Evolutionary conservation across 2,113 vertebrate genomes (phyloP).

Genomic region (Charina bottae): DNA sequence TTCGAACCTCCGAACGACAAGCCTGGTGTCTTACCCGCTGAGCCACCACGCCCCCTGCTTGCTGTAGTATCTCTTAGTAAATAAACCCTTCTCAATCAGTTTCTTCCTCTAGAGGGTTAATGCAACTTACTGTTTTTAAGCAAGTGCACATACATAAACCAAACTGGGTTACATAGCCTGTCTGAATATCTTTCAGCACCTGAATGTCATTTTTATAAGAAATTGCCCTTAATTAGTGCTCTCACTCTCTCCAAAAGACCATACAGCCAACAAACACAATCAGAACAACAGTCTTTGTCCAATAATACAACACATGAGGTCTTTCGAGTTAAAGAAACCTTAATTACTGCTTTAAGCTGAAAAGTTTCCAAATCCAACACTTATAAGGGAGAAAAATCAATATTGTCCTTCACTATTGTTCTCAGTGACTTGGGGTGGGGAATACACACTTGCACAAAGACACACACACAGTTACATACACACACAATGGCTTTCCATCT

Average conservation of each 20-base stretch:
- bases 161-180: background rate
- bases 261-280: conserved; percentile 35
- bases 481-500: conserved; percentile 36
- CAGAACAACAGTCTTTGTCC: conserved; percentile 4
- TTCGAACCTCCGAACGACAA: no score
- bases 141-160: conserved; percentile 12
- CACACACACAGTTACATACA: background rate
- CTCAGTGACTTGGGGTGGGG: conserved; percentile 33
- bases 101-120: conserved; percentile 49
- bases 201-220: conserved; percentile 34
- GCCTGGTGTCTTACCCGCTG: no score
- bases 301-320: conserved; percentile 19
- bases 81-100: conserved; percentile 40
- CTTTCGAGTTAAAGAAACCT: conserved; percentile 31
- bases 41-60: no score
- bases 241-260: conserved; percentile 2
- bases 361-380: conserved; percentile 48
- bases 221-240: background rate
- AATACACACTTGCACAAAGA: conserved; percentile 22
- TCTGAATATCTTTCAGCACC: conserved; percentile 25
- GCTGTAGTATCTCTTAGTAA: conserved; percentile 27
- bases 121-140: conserved; percentile 45
- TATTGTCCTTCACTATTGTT: conserved; percentile 62
- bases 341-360: conserved; percentile 69
- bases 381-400: conserved; percentile 54